These are phyloP conservation scores for Drosophila ironensis DNA, from an alignment of 1,140 invertebrate species.

Conservation along the genomic window DNA sequence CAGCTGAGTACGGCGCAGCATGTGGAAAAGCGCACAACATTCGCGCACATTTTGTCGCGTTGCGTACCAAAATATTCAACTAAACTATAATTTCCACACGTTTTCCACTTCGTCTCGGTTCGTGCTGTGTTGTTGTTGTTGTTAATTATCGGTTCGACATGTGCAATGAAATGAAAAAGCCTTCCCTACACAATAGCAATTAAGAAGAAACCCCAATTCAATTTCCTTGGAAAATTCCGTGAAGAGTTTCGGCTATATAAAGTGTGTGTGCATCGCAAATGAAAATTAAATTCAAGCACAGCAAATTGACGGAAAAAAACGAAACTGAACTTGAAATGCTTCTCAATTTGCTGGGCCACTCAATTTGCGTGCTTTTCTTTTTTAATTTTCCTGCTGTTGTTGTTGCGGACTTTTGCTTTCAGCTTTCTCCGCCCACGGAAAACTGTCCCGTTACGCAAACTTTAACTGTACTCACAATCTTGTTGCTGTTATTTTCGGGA, in stretches of 20 bases:
- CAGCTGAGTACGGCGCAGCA: conserved; percentile 74
- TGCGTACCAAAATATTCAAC: conserved; percentile 23
- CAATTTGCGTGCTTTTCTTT: conserved; percentile 1
- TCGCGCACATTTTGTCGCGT: conserved; percentile 51
- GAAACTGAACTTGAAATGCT: conserved; percentile 52
- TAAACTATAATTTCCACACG: conserved; percentile 30
- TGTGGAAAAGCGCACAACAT: conserved; percentile 71
- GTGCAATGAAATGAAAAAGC: conserved; percentile 26
- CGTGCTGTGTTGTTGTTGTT: conserved; percentile 10
- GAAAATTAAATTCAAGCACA: conserved; percentile 3
- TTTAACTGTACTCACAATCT: conserved; percentile 30
- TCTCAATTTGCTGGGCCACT: conserved; percentile 17
- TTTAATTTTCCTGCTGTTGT: background rate
- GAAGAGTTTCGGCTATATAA: conserved; percentile 18
- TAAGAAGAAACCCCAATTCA: background rate
- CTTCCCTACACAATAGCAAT: conserved; percentile 25
- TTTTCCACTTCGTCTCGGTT: conserved; percentile 15
- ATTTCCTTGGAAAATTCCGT: conserved; percentile 12
- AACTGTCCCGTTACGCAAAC: conserved; percentile 44
- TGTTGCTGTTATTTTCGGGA: conserved; percentile 28
- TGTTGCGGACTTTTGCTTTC: conserved; percentile 28
- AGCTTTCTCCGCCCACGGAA: conserved; percentile 26
- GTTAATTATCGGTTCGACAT: conserved; percentile 24
- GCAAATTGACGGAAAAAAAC: conserved; percentile 6
- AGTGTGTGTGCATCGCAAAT: conserved; percentile 6